These are phyloP conservation scores for Ecdyonurus torrentis DNA, from an alignment of 2,888 invertebrate genomes.

Conservation along the genomic window DNA sequence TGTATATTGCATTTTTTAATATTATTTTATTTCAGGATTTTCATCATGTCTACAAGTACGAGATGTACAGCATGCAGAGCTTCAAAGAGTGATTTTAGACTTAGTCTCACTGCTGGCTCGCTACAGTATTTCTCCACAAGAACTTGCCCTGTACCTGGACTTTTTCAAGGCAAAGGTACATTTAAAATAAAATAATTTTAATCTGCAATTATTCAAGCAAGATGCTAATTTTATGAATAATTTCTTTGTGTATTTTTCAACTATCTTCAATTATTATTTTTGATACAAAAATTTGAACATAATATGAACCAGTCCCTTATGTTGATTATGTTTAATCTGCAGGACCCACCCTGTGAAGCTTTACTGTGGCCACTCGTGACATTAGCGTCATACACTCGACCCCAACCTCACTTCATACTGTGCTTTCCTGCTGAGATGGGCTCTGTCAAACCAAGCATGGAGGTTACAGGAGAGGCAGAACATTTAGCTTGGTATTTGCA, in stretches of 20 bases:
- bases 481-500: neutral
- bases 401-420: conserved; percentile 38
- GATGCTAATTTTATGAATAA: neutral
- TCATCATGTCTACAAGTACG: neutral
- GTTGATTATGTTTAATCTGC: conserved; percentile 10
- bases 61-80: conserved; percentile 28
- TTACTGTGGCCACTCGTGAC: conserved; percentile 33
- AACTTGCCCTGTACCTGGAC: conserved; percentile 38
- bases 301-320: too few species aligned
- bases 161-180: conserved; percentile 33
- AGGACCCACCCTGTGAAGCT: conserved; percentile 19
- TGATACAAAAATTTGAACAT: neutral
- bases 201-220: neutral
- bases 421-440: conserved; percentile 29
- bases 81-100: conserved; percentile 47
- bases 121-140: conserved; percentile 33
- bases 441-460: neutral
- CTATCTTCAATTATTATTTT: too few species aligned
- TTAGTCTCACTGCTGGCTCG: conserved; percentile 37
- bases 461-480: neutral
- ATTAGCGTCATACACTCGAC: conserved; percentile 30
- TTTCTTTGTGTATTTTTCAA: neutral
- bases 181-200: neutral
- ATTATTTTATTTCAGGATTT: neutral
- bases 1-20: neutral